phyloP scores from a whole-genome alignment of 2,113 vertebrate species.

The Nanger granti region DNA sequence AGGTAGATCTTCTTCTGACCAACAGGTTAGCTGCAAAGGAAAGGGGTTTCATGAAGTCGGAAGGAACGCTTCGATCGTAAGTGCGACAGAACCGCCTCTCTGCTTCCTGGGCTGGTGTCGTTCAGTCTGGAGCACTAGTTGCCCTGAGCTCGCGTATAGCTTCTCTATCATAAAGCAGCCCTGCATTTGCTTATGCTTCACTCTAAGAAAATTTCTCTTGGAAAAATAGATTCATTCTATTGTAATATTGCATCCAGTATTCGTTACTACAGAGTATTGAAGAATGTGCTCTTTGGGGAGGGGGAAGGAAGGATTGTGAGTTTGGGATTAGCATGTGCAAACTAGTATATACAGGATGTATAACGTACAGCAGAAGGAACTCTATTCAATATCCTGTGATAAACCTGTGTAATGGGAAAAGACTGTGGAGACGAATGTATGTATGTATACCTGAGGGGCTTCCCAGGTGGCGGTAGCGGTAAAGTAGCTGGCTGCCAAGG shows the following conservation, averaged over 20 bases:
- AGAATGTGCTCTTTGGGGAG: slow-evolving; percentile 25
- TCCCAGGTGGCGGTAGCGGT: neutral
- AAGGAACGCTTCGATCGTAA: neutral
- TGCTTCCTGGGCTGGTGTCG: neutral
- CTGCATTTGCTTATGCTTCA: slow-evolving; percentile 52
- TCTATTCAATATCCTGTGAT: neutral
- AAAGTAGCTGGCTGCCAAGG: neutral
- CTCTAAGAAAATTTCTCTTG: slow-evolving; percentile 50
- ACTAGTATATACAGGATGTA: neutral
- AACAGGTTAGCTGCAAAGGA: neutral
- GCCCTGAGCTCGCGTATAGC: neutral
- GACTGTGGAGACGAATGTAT: neutral
- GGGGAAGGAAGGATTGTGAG: neutral
- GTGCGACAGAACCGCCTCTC: neutral
- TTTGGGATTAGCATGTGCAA: neutral
- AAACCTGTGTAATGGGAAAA: neutral
- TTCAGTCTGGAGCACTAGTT: neutral
- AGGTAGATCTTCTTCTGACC: neutral
- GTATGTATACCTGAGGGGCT: neutral
- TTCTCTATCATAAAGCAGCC: slow-evolving; percentile 49
- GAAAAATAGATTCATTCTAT: slow-evolving; percentile 70
- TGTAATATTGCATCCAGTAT: slow-evolving; percentile 37
- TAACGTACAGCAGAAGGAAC: neutral
- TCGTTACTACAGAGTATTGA: slow-evolving; percentile 59
- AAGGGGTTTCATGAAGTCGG: neutral